Evolutionary conservation across 2,113 vertebrate genomes (phyloP).

Genomic region (Sturnus vulgaris): DNA sequence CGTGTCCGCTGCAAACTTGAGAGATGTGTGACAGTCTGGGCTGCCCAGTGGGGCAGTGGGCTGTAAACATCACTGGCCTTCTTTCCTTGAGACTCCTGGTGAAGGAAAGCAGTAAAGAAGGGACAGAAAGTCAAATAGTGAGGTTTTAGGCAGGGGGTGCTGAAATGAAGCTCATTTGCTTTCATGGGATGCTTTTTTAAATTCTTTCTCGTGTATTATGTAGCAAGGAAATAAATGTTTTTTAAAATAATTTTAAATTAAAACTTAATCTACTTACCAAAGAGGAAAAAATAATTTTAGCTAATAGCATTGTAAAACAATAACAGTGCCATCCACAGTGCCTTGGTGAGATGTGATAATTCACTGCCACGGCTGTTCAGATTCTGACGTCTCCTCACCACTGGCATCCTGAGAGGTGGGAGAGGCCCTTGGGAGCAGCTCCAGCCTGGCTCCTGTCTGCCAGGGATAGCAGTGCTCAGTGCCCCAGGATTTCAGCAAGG

Average conservation of each 20-base stretch:
- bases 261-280: not conserved
- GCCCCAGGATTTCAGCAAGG: not conserved
- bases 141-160: not conserved
- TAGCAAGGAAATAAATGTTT: not conserved
- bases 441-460: fast-evolving
- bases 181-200: not conserved
- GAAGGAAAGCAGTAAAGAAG: not conserved
- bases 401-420: not conserved
- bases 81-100: not conserved
- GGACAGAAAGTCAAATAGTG: not conserved
- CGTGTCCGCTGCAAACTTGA: not conserved
- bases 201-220: not conserved
- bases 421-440: not conserved
- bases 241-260: not conserved
- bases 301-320: not conserved
- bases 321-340: not conserved
- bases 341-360: not conserved
- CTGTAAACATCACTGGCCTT: not conserved
- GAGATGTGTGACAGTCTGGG: not conserved
- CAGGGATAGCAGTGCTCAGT: fast-evolving
- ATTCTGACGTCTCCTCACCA: not conserved
- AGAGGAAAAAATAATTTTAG: not conserved
- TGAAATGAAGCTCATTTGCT: not conserved
- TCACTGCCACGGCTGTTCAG: not conserved
- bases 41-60: not conserved